Base-by-base conservation (phyloP, 2,113 vertebrate genomes). In the Elgaria multicarinata region DNA sequence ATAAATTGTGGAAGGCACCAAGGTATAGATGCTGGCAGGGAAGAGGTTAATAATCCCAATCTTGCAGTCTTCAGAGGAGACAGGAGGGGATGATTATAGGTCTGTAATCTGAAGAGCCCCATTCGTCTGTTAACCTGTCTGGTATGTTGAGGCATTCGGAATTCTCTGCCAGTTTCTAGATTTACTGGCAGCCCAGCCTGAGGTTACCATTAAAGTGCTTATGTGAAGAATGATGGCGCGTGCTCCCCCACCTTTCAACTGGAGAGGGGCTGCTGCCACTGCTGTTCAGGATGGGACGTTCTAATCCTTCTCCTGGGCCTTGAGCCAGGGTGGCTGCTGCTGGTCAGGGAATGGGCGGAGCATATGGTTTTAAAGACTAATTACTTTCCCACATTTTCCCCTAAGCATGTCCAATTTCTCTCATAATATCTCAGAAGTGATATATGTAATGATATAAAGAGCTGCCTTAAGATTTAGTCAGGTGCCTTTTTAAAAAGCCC, bases 341-440 rank as follows among this genome's bases (percentile, higher is more conserved):
- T 69, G 74, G 13, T 28, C 44, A 67, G 75, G 62, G 58, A 79
- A 62, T 22, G n/a, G 31, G n/a, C n/a, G 58, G 33, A 85, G 46
- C 20, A 74, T 50, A 3, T 3, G 7, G 64, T 50, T 87, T 66
- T 46, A 50, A 50, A 53, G 58, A 44, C 62, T 16, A 86, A 67
- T 78, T 26, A 44, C 86, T 78, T 87, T 79, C 76, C 86, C 86
- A 87, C 75, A 69, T 31, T 79, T 66, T 67, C n/a, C 42, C 85
- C 62, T 24, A 53, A 69, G 42, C 3, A 9, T 58, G 71, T 58
- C 84, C 0, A 6, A 4, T 75, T 85, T 42, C 74, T n/a, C 76
- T 69, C 31, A n/a, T 42, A 18, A 7, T 9, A 31, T 67, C 12
- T 53, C 67, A 36, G 22, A 81, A 82, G 55, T 26, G 22, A n/a